Conservation (phyloP, 2,888 invertebrate species). For the Iphiclides podalirius region DNA sequence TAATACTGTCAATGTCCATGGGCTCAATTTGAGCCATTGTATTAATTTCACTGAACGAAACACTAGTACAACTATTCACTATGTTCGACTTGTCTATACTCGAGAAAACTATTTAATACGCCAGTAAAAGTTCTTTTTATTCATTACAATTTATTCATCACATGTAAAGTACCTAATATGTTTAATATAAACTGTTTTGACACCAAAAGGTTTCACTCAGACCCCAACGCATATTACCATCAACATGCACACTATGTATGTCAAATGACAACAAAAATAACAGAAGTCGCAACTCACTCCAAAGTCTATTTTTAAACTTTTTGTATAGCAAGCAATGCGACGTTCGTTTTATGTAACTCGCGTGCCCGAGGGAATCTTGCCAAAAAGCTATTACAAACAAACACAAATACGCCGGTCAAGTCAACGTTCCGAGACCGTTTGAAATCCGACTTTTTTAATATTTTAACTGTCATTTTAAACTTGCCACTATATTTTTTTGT, state of each 20-base stretch:
- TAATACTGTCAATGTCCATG: conserved; percentile 62
- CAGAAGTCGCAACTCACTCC: conserved; percentile 68
- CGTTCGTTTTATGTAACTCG: conserved; percentile 68
- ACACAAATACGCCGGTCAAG: conserved; percentile 42
- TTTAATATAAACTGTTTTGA: conserved; percentile 63
- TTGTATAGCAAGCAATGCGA: conserved; percentile 56
- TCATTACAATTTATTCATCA: conserved; percentile 35
- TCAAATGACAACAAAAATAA: conserved; percentile 76
- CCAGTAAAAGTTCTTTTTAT: too few relatives aligned
- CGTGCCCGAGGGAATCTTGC: conserved; percentile 71
- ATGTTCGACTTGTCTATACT: too few relatives aligned
- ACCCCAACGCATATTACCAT: conserved; percentile 60
- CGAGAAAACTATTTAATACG: background rate
- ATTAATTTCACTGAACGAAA: conserved; percentile 24
- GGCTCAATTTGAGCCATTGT: conserved; percentile 66
- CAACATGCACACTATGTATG: conserved; percentile 62
- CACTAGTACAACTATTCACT: conserved; percentile 18
- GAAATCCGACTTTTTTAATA: conserved; percentile 63
- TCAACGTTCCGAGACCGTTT: conserved; percentile 57
- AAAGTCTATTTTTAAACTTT: conserved; percentile 74
- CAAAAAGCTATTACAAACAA: conserved; percentile 58
- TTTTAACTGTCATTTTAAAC: conserved; percentile 48
- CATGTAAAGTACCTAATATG: conserved; percentile 48
- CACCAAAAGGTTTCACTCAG: conserved; percentile 66
- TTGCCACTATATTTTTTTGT: conserved; percentile 19